Evolutionary conservation across 1,140 invertebrate genomes (phyloP).

Genomic region (Dreissena rostriformis): DNA sequence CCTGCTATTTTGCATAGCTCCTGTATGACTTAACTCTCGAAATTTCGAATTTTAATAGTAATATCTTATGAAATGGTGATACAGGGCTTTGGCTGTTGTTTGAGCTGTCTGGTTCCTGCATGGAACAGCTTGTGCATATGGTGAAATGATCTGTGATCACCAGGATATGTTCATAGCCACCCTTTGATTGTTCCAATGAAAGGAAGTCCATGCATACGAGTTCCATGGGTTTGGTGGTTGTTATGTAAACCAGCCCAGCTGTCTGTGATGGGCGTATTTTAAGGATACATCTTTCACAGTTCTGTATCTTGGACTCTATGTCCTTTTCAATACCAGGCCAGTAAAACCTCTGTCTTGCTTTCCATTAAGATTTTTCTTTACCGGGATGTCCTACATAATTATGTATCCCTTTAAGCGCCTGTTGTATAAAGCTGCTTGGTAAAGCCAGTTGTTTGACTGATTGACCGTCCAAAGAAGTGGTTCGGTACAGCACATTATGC

Average conservation of each 20-base stretch:
- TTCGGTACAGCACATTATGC: constrained; percentile 15
- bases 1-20: constrained; percentile 17
- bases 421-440: not conserved
- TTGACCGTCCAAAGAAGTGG: constrained; percentile 4
- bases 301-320: constrained; percentile 7
- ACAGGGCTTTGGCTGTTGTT: constrained; percentile 42
- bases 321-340: constrained; percentile 28
- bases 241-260: not conserved
- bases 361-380: constrained; percentile 28
- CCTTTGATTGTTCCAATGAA: constrained; percentile 27
- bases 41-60: constrained; percentile 51
- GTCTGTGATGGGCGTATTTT: constrained; percentile 15
- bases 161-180: constrained; percentile 42
- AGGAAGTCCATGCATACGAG: constrained; percentile 38
- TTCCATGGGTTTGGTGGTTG: constrained; percentile 11
- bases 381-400: constrained; percentile 36
- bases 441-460: constrained; percentile 13
- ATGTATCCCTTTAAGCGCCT: constrained; percentile 20
- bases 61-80: constrained; percentile 32
- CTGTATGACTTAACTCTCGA: constrained; percentile 40
- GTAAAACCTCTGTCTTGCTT: constrained; percentile 25
- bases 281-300: constrained; percentile 10
- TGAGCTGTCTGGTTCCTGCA: constrained; percentile 46
- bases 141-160: constrained; percentile 60
- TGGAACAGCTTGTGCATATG: constrained; percentile 36